Evolutionary conservation across 2,888 invertebrate species (phyloP).

Genomic region (Patella pellucida): DNA sequence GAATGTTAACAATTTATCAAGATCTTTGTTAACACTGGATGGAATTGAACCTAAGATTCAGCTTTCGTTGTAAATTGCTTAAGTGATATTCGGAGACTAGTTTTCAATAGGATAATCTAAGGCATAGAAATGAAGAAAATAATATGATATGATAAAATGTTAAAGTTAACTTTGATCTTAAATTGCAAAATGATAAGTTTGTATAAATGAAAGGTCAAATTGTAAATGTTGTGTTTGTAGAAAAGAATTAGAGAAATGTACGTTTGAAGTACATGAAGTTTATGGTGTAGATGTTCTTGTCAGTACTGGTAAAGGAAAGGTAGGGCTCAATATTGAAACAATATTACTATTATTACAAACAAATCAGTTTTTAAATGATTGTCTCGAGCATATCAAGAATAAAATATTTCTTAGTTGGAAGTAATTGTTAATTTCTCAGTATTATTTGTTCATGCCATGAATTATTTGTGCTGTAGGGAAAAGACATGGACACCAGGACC

Average conservation of each 20-base stretch:
- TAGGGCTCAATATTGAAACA: slow-evolving; percentile 63
- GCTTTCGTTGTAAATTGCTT: too few species aligned
- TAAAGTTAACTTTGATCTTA: background rate
- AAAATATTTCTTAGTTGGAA: background rate
- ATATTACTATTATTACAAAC: too few species aligned
- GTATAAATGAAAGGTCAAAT: background rate
- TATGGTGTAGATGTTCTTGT: slow-evolving; percentile 99
- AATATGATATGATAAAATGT: background rate
- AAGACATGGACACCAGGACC: slow-evolving; percentile 90
- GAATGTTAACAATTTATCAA: too few species aligned
- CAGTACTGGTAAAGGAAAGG: slow-evolving; percentile 93
- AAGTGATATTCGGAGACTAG: too few species aligned
- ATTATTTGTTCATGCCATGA: background rate
- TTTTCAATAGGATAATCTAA: too few species aligned
- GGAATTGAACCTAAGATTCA: too few species aligned
- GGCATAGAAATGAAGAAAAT: too few species aligned
- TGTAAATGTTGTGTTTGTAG: slow-evolving; percentile 66
- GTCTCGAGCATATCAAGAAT: too few species aligned
- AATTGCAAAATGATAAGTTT: background rate
- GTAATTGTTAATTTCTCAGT: background rate
- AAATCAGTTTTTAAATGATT: too few species aligned
- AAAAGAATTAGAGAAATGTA: slow-evolving; percentile 96
- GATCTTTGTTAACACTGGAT: too few species aligned
- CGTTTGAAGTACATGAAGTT: slow-evolving; percentile 95
- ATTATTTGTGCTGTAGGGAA: slow-evolving; percentile 46